Conservation (phyloP, 2,113 vertebrate species). For the Tauraco erythrolophus region DNA sequence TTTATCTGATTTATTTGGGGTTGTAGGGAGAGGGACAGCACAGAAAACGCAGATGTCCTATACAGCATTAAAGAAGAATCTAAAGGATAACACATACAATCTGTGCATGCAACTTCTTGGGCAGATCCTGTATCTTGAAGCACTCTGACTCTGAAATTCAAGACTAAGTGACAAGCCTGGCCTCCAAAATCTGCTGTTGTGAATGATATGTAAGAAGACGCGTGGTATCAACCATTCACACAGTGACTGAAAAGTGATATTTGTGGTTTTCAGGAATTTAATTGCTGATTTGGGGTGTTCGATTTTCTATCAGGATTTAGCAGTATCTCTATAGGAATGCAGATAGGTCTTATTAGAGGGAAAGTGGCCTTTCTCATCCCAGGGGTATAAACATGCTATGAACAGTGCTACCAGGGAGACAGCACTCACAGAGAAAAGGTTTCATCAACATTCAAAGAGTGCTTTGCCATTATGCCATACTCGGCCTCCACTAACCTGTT, state of each 20-base stretch:
- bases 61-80: not conserved
- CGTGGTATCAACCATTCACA: not conserved
- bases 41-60: not conserved
- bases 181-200: not conserved
- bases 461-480: not conserved
- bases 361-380: not conserved
- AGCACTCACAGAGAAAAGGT: not conserved
- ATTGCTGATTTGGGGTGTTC: not conserved
- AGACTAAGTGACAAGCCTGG: not conserved
- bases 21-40: not conserved
- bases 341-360: not conserved
- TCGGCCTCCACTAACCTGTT: not conserved
- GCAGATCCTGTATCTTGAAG: not conserved
- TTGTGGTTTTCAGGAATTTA: not conserved
- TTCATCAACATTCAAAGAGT: not conserved
- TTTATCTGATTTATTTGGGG: not conserved
- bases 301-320: not conserved
- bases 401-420: not conserved
- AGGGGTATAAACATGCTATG: not conserved
- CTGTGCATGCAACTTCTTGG: not conserved
- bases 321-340: not conserved
- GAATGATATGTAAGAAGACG: not conserved
- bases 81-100: not conserved
- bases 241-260: not conserved
- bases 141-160: not conserved